Percentiles rank a stretch among this genome's conserved stretches.
Evolutionary conservation across 2,888 invertebrate genomes (phyloP).

Genomic region (Scrobipalpa atriplicella): DNA sequence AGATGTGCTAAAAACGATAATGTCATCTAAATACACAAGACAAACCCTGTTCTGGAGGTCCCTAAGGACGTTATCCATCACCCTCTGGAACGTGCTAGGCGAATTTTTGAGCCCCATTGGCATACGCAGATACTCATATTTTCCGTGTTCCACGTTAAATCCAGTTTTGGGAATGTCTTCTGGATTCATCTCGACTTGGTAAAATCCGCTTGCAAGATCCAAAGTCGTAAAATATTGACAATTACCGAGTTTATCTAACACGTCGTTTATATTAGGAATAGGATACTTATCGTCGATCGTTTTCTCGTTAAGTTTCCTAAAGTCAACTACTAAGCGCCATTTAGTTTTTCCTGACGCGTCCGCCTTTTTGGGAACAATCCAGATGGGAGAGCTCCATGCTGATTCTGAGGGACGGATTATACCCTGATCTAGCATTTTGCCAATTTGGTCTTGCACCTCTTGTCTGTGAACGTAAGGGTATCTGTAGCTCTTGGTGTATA

Average conservation of each 20-base stretch:
- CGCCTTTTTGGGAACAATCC: constrained; percentile 24
- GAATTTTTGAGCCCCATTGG: constrained; percentile 35
- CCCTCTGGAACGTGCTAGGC: too few relatives aligned
- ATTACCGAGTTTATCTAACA: constrained; percentile 39
- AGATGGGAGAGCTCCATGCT: constrained; percentile 26
- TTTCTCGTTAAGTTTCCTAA: constrained; percentile 40
- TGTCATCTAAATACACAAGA: too few relatives aligned
- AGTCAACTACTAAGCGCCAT: constrained; percentile 32
- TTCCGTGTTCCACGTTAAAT: constrained; percentile 24
- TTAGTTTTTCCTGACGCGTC: constrained; percentile 33
- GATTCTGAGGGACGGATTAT: constrained; percentile 34
- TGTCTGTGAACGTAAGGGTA: constrained; percentile 30
- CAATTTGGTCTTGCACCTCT: constrained; percentile 32
- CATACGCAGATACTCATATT: constrained; percentile 23
- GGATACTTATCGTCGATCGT: constrained; percentile 41
- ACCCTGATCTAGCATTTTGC: constrained; percentile 35
- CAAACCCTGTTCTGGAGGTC: neutral
- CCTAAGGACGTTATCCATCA: constrained; percentile 17
- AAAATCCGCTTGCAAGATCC: constrained; percentile 27
- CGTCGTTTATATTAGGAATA: constrained; percentile 40
- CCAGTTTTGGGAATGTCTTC: constrained; percentile 25
- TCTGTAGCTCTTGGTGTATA: constrained; percentile 28
- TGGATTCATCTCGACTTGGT: constrained; percentile 24
- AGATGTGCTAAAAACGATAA: too few relatives aligned
- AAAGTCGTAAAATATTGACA: constrained; percentile 38